These are phyloP conservation scores for Phalacrocorax pelagicus DNA, from an alignment of 2,113 vertebrate species.

Conservation along the genomic window DNA sequence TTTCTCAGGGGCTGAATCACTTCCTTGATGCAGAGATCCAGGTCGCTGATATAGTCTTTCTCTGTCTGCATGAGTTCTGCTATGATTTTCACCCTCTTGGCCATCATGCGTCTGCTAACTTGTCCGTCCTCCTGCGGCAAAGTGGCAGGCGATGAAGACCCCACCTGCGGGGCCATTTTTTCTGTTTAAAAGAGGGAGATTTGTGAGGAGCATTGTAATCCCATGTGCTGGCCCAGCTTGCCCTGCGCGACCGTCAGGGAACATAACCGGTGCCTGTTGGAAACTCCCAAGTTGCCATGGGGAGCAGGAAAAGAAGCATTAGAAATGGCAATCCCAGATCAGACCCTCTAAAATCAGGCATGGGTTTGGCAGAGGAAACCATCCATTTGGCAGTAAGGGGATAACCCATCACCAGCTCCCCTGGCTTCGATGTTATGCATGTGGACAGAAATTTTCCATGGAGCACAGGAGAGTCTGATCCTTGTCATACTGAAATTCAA, in stretches of 20 bases:
- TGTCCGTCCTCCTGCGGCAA: constrained; percentile 73
- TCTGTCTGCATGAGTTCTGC: constrained; percentile 91
- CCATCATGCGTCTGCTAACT: constrained; percentile 81
- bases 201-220: not conserved
- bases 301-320: not conserved
- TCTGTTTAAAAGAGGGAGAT: constrained; percentile 73
- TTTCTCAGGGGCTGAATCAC: constrained; percentile 88
- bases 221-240: not conserved
- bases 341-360: not conserved
- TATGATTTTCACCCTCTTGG: constrained; percentile 87
- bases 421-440: not conserved
- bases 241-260: rapidly evolving
- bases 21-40: constrained; percentile 89
- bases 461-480: not conserved
- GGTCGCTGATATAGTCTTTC: constrained; percentile 83
- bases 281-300: not conserved
- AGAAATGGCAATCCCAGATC: not conserved
- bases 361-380: not conserved
- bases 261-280: not conserved
- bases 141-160: constrained; percentile 53
- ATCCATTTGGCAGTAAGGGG: not conserved
- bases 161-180: constrained; percentile 84
- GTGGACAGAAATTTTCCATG: not conserved
- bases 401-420: not conserved
- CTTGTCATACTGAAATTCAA: not conserved